Evolutionary conservation across 2,888 invertebrate species (phyloP), one percentile per base, ranked within the genome.

Genomic region (Sphaeridia pumilis): DNA sequence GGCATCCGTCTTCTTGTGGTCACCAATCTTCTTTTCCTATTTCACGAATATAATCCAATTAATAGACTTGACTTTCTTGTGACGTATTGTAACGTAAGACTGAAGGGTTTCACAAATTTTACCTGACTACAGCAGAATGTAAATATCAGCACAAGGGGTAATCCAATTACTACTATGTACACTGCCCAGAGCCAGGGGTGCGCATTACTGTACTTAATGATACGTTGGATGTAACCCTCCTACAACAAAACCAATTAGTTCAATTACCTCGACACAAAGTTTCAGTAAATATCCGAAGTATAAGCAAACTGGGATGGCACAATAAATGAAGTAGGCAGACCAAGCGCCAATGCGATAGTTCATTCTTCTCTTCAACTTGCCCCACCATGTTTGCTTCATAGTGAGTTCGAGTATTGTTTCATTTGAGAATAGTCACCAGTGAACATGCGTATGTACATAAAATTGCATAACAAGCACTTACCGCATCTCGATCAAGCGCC

Each of bases 141-240:
- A 66, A 87, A 77, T 68, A 84, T 70, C 67, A 86, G 74, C 49
- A 87, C 82, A 67, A 93, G 76, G 46, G 92, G 80, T 54, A 90
- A 72, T 67, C 87, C 83, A 67, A 84, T 73, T 54, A 80, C 78
- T 62, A 92, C 72, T 67, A 89, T 78, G 73, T 84, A 84, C 49
- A 89, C 81, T 45, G 81, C 87, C 84, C 88, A 94, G 67, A 92
- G 76, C 84, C 89, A 88, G 27, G 94, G 94, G 69, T 87, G 81
- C 59, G 87, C 83, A 66, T 83, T 83, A 57, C 87, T 84, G 68
- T 82, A 81, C 68, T 79, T 78, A 67, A 85, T 76, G 66, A 85
- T 72, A 66, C 84, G 82, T 67, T 81, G 80, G 72, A 89, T 75
- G 66, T 83, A 74, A 60, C 84, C 84, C 69, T 86, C 87, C 88